Evolutionary conservation across 2,888 invertebrate genomes (phyloP).

Genomic region (Spodoptera exigua): DNA sequence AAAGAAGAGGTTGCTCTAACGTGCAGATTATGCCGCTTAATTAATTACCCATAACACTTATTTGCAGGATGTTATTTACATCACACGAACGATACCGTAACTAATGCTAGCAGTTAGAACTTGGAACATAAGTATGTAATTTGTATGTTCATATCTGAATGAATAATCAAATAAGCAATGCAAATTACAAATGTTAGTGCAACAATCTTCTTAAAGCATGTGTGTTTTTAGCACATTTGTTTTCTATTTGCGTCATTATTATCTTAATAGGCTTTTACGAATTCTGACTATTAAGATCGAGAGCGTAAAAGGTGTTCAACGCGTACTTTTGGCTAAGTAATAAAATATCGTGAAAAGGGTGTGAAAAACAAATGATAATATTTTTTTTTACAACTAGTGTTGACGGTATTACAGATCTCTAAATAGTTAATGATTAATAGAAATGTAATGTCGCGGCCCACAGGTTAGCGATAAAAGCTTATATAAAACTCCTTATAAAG

Average conservation of each 20-base stretch:
- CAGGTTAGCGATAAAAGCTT: background rate
- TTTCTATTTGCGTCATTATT: slow-evolving; percentile 22
- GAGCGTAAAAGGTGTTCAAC: slow-evolving; percentile 2
- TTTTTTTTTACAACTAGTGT: too few relatives aligned
- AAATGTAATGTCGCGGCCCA: background rate
- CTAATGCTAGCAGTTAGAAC: slow-evolving; percentile 15
- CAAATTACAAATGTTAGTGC: slow-evolving; percentile 21
- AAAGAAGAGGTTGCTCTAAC: slow-evolving; percentile 10
- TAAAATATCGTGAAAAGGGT: slow-evolving; percentile 2
- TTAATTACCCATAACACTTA: slow-evolving; percentile 17
- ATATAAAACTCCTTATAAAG: slow-evolving; percentile 21
- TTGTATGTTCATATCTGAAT: slow-evolving; percentile 25
- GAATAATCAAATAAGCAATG: slow-evolving; percentile 21
- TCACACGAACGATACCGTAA: slow-evolving; percentile 19
- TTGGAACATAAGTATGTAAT: slow-evolving; percentile 25
- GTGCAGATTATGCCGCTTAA: slow-evolving; percentile 2
- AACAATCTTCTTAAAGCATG: slow-evolving; percentile 7
- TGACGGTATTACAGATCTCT: too few relatives aligned
- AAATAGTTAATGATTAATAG: slow-evolving; percentile 2
- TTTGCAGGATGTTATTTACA: slow-evolving; percentile 15
- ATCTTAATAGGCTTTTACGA: slow-evolving; percentile 20
- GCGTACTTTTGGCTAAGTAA: slow-evolving; percentile 3
- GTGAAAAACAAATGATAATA: background rate
- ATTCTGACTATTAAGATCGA: slow-evolving; percentile 19
- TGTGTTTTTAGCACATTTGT: slow-evolving; percentile 15